These are phyloP conservation scores for Syrphus vitripennis DNA, from an alignment of 2,888 invertebrate genomes.

Conservation along the genomic window DNA sequence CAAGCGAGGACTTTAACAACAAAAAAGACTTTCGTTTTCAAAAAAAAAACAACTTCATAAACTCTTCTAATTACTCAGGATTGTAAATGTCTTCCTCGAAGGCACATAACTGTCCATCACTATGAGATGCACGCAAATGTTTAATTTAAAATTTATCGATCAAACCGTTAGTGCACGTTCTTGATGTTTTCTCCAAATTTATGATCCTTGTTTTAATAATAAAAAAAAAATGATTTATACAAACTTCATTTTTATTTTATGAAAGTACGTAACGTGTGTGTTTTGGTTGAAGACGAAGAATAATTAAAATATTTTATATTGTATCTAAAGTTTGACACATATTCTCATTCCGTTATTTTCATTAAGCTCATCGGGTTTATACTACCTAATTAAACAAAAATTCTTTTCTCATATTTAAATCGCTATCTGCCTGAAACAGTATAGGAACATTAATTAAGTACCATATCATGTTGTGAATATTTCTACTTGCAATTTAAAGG, in stretches of 20 bases:
- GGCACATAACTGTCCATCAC: slow-evolving; percentile 56
- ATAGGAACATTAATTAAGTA: not conserved
- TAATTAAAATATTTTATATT: too few relatives aligned
- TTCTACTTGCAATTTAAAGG: not conserved
- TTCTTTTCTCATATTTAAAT: not conserved
- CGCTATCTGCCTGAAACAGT: not conserved
- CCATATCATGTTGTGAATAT: not conserved
- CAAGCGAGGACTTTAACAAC: not conserved
- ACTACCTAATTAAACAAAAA: not conserved
- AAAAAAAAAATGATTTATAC: too few relatives aligned
- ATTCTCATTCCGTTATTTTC: not conserved
- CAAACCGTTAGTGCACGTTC: slow-evolving; percentile 32
- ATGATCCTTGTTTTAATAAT: not conserved
- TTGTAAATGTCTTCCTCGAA: slow-evolving; percentile 21
- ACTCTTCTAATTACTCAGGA: slow-evolving; percentile 53
- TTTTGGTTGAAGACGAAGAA: too few relatives aligned
- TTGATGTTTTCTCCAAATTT: not conserved
- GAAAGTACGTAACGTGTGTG: too few relatives aligned
- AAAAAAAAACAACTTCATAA: slow-evolving; percentile 8
- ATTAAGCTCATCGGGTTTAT: not conserved
- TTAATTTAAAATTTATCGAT: slow-evolving; percentile 68
- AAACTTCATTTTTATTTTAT: too few relatives aligned
- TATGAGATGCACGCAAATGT: slow-evolving; percentile 61
- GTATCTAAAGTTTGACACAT: too few relatives aligned
- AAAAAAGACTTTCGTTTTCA: not conserved